Conservation (phyloP, 2,888 invertebrate genomes). For the Caenorhabditis imperialis region DNA sequence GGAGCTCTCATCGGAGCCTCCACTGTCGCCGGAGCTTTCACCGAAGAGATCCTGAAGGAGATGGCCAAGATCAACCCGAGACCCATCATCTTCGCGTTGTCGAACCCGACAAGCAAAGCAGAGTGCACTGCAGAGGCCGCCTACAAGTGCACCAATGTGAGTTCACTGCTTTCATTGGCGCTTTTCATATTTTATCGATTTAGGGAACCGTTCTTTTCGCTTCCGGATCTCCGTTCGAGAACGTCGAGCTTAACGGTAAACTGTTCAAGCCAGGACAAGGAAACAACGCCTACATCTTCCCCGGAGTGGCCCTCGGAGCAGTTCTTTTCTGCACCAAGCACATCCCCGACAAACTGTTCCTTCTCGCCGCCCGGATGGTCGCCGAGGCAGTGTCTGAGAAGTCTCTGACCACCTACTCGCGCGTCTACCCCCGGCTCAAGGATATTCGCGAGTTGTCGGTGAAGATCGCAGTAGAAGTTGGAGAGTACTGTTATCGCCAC, state of each 20-base stretch:
- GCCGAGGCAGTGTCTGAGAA: slow-evolving; percentile 87
- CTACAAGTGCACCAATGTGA: slow-evolving; percentile 88
- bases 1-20: slow-evolving; percentile 90
- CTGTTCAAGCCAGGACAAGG: slow-evolving; percentile 94
- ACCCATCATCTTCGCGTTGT: slow-evolving; percentile 96
- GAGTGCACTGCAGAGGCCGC: slow-evolving; percentile 99
- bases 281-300: slow-evolving; percentile 97
- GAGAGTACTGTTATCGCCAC: slow-evolving; percentile 85
- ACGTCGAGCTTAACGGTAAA: slow-evolving; percentile 86
- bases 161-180: slow-evolving; percentile 58
- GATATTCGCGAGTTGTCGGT: slow-evolving; percentile 89
- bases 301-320: slow-evolving; percentile 92
- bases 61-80: slow-evolving; percentile 89
- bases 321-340: slow-evolving; percentile 92
- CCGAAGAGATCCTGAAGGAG: slow-evolving; percentile 86
- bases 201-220: slow-evolving; percentile 94
- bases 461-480: slow-evolving; percentile 82
- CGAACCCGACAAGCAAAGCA: slow-evolving; percentile 97
- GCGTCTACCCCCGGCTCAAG: slow-evolving; percentile 91
- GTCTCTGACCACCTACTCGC: slow-evolving; percentile 86
- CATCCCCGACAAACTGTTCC: slow-evolving; percentile 92
- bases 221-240: slow-evolving; percentile 95
- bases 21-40: slow-evolving; percentile 94
- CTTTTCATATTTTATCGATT: slow-evolving; percentile 28
- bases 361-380: slow-evolving; percentile 90